These are phyloP conservation scores for Hydrolagus colliei DNA, from an alignment of 2,797 vertebrate species.

Conservation along the genomic window DNA sequence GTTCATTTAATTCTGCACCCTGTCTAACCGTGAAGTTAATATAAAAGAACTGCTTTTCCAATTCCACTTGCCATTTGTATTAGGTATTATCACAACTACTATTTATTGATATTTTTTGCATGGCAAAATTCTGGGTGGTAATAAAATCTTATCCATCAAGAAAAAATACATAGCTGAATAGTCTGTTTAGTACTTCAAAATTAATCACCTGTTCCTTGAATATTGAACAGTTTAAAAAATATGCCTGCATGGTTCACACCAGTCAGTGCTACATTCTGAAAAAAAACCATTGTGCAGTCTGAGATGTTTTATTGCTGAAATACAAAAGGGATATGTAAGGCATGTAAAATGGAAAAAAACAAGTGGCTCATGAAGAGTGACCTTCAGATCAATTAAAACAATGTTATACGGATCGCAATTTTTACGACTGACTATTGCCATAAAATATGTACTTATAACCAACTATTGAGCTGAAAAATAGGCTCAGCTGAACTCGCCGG, in stretches of 20 bases:
- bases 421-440: neutral
- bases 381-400: neutral
- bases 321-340: neutral
- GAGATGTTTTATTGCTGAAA: neutral
- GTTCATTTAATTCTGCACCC: neutral
- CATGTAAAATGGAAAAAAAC: neutral
- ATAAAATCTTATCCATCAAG: neutral
- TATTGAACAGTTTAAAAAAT: neutral
- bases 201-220: neutral
- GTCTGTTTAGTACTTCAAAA: neutral
- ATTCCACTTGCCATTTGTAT: conserved; percentile 1
- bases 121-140: neutral
- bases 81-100: neutral
- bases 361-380: neutral
- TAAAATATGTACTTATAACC: neutral
- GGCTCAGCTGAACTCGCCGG: neutral
- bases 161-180: neutral
- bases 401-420: neutral
- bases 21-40: neutral
- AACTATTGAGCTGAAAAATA: neutral
- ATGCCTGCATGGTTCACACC: neutral
- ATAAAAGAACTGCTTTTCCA: neutral
- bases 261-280: neutral
- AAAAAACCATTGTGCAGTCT: neutral
- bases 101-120: neutral